Evolutionary conservation across 2,888 invertebrate genomes (phyloP).

Genomic region (Spodoptera exigua): DNA sequence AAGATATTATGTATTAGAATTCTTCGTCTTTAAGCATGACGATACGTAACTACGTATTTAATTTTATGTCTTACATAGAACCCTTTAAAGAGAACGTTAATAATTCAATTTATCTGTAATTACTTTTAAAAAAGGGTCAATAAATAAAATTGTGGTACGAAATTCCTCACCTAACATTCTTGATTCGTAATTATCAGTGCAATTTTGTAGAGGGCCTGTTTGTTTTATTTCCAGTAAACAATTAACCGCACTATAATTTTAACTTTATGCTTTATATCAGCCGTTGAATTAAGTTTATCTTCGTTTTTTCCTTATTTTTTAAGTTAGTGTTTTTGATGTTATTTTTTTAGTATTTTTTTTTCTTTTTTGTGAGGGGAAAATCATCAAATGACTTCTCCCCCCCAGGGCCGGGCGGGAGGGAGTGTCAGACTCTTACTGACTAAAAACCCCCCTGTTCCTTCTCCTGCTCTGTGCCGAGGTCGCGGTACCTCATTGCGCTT

Average conservation of each 20-base stretch:
- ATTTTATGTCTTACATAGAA: background rate
- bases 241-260: slow-evolving; percentile 56
- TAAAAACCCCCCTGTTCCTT: too few species aligned
- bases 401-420: too few species aligned
- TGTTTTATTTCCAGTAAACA: slow-evolving; percentile 59
- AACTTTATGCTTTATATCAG: slow-evolving; percentile 42
- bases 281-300: slow-evolving; percentile 28
- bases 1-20: too few species aligned
- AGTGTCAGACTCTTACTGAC: too few species aligned
- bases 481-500: too few species aligned
- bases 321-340: too few species aligned
- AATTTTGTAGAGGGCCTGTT: slow-evolving; percentile 54
- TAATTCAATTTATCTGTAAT: slow-evolving; percentile 34
- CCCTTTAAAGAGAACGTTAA: slow-evolving; percentile 13
- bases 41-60: too few species aligned
- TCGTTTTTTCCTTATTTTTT: slow-evolving; percentile 26
- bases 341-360: too few species aligned
- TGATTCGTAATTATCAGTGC: slow-evolving; percentile 53
- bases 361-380: too few species aligned
- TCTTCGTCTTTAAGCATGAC: too few species aligned
- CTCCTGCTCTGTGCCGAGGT: too few species aligned
- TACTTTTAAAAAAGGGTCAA: slow-evolving; percentile 23
- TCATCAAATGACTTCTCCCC: too few species aligned
- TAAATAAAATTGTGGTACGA: slow-evolving; percentile 41
- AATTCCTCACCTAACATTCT: slow-evolving; percentile 45